Conservation (phyloP, 1,140 invertebrate genomes). For the Idris sp. region DNA sequence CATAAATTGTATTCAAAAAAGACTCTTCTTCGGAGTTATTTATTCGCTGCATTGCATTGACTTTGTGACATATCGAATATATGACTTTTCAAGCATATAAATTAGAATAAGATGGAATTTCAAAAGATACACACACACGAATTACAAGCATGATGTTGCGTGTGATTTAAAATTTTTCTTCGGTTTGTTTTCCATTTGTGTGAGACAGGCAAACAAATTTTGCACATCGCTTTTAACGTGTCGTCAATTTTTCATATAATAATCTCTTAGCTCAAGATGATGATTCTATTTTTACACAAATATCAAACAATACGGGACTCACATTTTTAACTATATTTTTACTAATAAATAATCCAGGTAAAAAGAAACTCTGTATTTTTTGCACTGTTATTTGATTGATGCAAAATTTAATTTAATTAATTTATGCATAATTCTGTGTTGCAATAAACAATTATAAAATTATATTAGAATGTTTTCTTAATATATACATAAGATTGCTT, state of each 20-base stretch:
- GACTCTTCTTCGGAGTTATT: conserved; percentile 56
- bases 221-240: not conserved
- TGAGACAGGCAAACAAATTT: conserved; percentile 6
- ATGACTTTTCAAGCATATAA: conserved; percentile 47
- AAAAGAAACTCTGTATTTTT: no score
- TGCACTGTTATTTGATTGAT: no score
- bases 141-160: conserved; percentile 23
- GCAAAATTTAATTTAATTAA: no score
- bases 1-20: conserved; percentile 60
- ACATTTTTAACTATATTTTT: conserved; percentile 20
- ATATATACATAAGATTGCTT: no score
- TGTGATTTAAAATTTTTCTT: conserved; percentile 48
- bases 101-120: conserved; percentile 53
- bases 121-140: conserved; percentile 35
- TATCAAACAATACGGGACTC: no score
- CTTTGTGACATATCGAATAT: conserved; percentile 56
- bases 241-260: conserved; percentile 17
- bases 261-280: not conserved
- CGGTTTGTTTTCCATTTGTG: conserved; percentile 41
- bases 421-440: no score
- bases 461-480: no score
- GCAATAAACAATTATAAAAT: no score
- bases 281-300: not conserved
- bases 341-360: no score
- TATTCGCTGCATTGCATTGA: conserved; percentile 56